Percentiles rank a stretch among this genome's conserved stretches.
phyloP scores from a whole-genome alignment of 1,140 invertebrate genomes.

The Mizuhopecten yessoensis region DNA sequence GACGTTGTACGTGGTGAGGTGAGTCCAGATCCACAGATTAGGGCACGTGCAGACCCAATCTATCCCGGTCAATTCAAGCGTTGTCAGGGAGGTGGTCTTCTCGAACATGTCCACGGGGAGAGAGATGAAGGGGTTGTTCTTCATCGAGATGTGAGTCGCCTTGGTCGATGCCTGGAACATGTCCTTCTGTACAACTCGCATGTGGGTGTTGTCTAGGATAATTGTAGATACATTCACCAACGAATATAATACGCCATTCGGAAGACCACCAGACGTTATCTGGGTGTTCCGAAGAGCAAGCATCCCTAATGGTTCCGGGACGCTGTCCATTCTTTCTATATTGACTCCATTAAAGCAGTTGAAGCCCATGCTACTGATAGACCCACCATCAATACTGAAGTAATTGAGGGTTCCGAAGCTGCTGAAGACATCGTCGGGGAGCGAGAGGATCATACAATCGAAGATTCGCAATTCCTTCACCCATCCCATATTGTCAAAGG shows the following conservation, averaged over 20 bases:
- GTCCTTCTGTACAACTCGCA: constrained; percentile 49
- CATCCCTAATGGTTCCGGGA: constrained; percentile 44
- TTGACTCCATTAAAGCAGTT: constrained; percentile 57
- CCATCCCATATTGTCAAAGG: background rate
- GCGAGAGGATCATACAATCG: constrained; percentile 56
- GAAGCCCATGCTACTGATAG: constrained; percentile 52
- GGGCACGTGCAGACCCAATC: constrained; percentile 64
- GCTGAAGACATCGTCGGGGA: constrained; percentile 52
- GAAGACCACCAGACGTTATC: constrained; percentile 46
- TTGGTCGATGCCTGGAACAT: constrained; percentile 59
- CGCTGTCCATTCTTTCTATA: constrained; percentile 52
- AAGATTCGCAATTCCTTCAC: constrained; percentile 47
- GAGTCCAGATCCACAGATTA: constrained; percentile 61
- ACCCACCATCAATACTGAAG: constrained; percentile 58
- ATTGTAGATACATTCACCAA: constrained; percentile 9
- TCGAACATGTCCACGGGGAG: constrained; percentile 59
- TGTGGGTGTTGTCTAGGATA: constrained; percentile 43
- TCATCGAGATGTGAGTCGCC: constrained; percentile 55
- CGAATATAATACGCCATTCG: constrained; percentile 43
- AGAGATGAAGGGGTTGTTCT: constrained; percentile 61
- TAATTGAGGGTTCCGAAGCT: constrained; percentile 56
- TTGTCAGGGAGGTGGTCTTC: constrained; percentile 46
- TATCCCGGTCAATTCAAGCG: constrained; percentile 57
- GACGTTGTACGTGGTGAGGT: constrained; percentile 53
- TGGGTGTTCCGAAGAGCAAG: constrained; percentile 58